Percentiles rank a stretch among this genome's conserved stretches.
Conservation (phyloP, 2,888 invertebrate genomes). For the Nebria salina region DNA sequence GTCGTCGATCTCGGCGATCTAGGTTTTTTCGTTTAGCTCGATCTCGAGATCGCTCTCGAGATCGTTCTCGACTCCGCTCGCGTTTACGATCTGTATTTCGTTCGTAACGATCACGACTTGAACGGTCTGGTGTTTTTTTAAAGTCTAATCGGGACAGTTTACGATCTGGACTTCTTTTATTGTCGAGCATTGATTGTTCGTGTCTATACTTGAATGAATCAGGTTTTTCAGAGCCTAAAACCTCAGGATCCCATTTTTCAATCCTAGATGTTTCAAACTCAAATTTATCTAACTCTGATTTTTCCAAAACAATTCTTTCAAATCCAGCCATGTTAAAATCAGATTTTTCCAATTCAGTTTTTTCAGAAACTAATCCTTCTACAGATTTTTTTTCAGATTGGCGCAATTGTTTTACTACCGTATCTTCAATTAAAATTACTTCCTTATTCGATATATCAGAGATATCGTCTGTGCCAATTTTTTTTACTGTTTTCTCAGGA, state of each 20-base stretch:
- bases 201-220: background rate
- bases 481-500: slow-evolving; percentile 47
- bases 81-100: slow-evolving; percentile 12
- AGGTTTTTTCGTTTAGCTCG: background rate
- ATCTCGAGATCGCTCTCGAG: slow-evolving; percentile 7
- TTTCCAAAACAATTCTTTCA: background rate
- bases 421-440: background rate
- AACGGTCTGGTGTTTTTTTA: slow-evolving; percentile 4
- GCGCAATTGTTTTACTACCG: background rate
- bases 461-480: background rate
- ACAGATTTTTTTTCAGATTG: background rate
- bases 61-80: slow-evolving; percentile 8
- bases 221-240: too few species aligned
- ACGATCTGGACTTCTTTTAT: slow-evolving; percentile 2
- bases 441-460: background rate
- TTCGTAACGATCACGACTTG: slow-evolving; percentile 14
- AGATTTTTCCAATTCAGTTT: background rate
- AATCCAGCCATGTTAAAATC: background rate
- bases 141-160: slow-evolving; percentile 5
- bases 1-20: slow-evolving; percentile 29
- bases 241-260: background rate
- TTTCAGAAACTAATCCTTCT: background rate
- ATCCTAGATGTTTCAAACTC: background rate
- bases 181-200: background rate
- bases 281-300: background rate